These are phyloP conservation scores for Leptinotarsa peninsularis DNA, from an alignment of 2,888 invertebrate species.

Conservation along the genomic window DNA sequence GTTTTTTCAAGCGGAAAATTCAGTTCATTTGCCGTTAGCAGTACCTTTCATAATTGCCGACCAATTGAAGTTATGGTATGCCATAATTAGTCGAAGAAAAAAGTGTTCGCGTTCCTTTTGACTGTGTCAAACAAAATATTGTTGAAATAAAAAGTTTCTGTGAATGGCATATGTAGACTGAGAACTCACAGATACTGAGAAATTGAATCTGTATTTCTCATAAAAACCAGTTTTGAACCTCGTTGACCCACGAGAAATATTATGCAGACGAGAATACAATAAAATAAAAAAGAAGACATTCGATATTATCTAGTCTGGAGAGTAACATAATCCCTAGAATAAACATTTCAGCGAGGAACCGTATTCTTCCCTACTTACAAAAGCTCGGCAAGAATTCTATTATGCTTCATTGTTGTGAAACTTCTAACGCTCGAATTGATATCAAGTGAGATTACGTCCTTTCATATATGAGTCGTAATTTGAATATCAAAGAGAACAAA, in stretches of 20 bases:
- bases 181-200: neutral
- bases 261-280: conserved; percentile 1
- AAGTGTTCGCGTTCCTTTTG: too few relatives aligned
- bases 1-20: too few relatives aligned
- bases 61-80: too few relatives aligned
- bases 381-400: conserved; percentile 41
- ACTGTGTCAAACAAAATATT: too few relatives aligned
- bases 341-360: conserved; percentile 48
- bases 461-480: conserved; percentile 38
- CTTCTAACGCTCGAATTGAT: conserved; percentile 40
- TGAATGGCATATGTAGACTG: neutral
- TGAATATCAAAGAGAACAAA: conserved; percentile 46
- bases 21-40: too few relatives aligned
- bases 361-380: conserved; percentile 32
- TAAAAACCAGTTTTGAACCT: conserved; percentile 18
- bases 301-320: conserved; percentile 45
- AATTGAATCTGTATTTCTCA: conserved; percentile 6
- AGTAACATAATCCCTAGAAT: conserved; percentile 49
- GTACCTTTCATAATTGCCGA: too few relatives aligned
- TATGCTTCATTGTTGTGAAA: conserved; percentile 34
- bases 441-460: conserved; percentile 44
- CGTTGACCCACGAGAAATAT: conserved; percentile 1
- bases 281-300: conserved; percentile 40
- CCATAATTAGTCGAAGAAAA: too few relatives aligned
- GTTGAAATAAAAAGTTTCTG: neutral